These are phyloP conservation scores for Plutomurus gul DNA, from an alignment of 1,140 invertebrate genomes.

Conservation along the genomic window DNA sequence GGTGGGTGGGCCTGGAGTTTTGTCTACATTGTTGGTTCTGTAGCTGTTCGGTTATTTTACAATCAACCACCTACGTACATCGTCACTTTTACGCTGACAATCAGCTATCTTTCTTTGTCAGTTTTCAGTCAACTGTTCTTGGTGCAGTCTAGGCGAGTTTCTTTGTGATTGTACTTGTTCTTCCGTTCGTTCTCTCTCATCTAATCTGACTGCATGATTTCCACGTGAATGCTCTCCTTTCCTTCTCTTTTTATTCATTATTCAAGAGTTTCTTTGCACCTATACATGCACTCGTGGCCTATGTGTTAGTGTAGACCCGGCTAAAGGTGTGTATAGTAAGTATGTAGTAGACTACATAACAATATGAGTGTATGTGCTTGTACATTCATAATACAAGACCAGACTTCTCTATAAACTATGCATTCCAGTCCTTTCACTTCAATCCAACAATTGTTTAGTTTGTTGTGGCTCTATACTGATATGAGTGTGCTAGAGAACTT, in stretches of 20 bases:
- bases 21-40: neutral
- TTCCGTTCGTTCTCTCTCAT: neutral
- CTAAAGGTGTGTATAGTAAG: no score
- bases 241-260: slow-evolving; percentile 12
- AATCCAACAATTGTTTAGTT: no score
- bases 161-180: no score
- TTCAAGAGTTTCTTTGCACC: neutral
- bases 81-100: neutral
- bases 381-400: no score
- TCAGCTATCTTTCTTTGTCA: slow-evolving; percentile 14
- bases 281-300: neutral
- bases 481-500: no score
- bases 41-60: slow-evolving; percentile 5
- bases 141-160: neutral
- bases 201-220: neutral
- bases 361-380: no score
- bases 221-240: slow-evolving; percentile 10
- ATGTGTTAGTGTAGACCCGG: neutral
- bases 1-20: slow-evolving; percentile 13
- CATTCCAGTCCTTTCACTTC: no score
- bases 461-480: no score
- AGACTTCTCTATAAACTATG: no score
- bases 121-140: neutral
- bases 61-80: neutral
- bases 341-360: no score